Percentiles rank a stretch among this genome's conserved stretches.
Evolutionary conservation across 2,113 vertebrate genomes (phyloP).

Genomic region (Eudyptes chrysolophus): DNA sequence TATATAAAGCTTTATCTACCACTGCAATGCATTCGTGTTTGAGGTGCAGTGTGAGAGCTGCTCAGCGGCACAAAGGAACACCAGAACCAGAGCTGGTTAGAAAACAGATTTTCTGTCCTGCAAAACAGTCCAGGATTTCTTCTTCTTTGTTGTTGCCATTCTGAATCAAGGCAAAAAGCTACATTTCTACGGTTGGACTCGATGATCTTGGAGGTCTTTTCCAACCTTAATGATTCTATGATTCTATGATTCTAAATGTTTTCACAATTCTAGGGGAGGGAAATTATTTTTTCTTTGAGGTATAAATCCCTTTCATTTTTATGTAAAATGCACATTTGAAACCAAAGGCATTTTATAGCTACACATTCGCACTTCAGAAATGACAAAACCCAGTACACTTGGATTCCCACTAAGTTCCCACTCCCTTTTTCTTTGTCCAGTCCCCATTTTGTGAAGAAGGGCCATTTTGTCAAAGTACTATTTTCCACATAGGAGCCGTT

Average conservation of each 20-base stretch:
- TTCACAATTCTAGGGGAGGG: not conserved
- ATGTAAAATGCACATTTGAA: not conserved
- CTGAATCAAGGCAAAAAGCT: not conserved
- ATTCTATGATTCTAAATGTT: not conserved
- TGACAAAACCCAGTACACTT: not conserved
- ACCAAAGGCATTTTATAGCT: not conserved
- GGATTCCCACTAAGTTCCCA: not conserved
- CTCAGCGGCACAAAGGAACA: not conserved
- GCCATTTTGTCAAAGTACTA: not conserved
- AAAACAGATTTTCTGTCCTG: conserved; percentile 12
- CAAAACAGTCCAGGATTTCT: not conserved
- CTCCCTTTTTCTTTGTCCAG: not conserved
- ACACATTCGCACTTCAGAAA: not conserved
- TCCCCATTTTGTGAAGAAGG: not conserved
- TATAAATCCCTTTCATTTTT: not conserved
- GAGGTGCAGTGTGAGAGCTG: not conserved
- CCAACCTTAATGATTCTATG: too few species aligned
- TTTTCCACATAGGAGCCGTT: not conserved
- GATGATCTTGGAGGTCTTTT: too few species aligned
- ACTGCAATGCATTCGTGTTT: not conserved
- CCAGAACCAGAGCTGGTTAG: not conserved
- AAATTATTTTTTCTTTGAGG: not conserved
- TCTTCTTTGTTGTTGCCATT: not conserved
- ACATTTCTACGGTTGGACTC: too few species aligned
- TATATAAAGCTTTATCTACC: not conserved